These are phyloP conservation scores for Ganaspis brasiliensis DNA, from an alignment of 2,888 invertebrate species.

Conservation along the genomic window DNA sequence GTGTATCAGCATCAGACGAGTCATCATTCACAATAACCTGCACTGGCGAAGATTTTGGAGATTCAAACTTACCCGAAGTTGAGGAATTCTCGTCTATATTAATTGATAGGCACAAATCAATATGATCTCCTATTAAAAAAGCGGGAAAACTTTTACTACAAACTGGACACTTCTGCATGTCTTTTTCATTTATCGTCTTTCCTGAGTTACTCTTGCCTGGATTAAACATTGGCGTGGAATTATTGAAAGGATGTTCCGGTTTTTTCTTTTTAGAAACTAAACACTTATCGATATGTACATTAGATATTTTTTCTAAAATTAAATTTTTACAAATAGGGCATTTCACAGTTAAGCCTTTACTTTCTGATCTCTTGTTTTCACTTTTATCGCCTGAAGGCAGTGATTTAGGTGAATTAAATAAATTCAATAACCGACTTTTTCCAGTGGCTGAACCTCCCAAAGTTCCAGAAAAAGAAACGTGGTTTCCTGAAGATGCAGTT, in stretches of 20 bases:
- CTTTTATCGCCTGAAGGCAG: not conserved
- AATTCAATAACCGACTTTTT: slow-evolving; percentile 70
- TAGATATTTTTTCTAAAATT: slow-evolving; percentile 45
- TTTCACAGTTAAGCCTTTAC: slow-evolving; percentile 52
- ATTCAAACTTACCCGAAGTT: not conserved
- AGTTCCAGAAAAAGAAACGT: slow-evolving; percentile 64
- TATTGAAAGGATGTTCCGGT: not conserved
- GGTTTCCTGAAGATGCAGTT: slow-evolving; percentile 44
- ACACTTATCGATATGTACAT: slow-evolving; percentile 43
- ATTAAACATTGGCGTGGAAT: not conserved
- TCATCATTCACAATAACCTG: slow-evolving; percentile 56
- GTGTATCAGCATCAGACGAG: slow-evolving; percentile 70
- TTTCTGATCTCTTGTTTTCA: slow-evolving; percentile 24
- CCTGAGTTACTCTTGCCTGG: not conserved
- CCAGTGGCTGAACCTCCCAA: slow-evolving; percentile 73
- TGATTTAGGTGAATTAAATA: slow-evolving; percentile 9
- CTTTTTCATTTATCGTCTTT: not conserved
- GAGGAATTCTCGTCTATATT: slow-evolving; percentile 70
- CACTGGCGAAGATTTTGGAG: not conserved
- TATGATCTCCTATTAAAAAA: slow-evolving; percentile 48
- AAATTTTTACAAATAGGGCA: slow-evolving; percentile 79
- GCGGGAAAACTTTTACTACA: slow-evolving; percentile 77
- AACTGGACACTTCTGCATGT: slow-evolving; percentile 79
- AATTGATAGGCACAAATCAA: slow-evolving; percentile 56
- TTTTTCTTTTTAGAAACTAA: not conserved